Conservation (phyloP, 23 tunicate genomes). For the Halocynthia roretzi region DNA sequence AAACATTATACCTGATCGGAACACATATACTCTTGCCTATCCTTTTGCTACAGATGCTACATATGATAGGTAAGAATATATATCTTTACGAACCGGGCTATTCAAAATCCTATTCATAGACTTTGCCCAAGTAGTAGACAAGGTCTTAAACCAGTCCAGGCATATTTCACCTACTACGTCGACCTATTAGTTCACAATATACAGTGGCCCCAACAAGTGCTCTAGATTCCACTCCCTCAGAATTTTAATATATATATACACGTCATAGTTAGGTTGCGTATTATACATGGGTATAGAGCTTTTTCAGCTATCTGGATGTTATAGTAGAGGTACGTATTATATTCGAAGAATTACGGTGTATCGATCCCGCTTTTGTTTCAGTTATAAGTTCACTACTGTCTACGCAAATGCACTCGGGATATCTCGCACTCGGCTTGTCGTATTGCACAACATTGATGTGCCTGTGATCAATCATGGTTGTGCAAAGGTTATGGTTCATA, state of each 20-base stretch:
- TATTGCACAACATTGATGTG: constrained; percentile 44
- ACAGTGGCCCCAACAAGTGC: too few relatives aligned
- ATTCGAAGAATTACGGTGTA: background rate
- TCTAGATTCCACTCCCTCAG: too few relatives aligned
- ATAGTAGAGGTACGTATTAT: too few relatives aligned
- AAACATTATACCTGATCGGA: constrained; percentile 42
- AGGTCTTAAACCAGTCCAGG: too few relatives aligned
- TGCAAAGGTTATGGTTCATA: constrained; percentile 47
- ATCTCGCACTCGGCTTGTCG: constrained; percentile 43
- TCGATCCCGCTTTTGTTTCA: constrained; percentile 12
- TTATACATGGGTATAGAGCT: too few relatives aligned
- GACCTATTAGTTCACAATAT: too few relatives aligned
- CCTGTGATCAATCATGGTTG: constrained; percentile 34
- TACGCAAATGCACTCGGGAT: constrained; percentile 44
- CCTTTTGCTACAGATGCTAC: constrained; percentile 9
- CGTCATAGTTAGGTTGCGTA: too few relatives aligned
- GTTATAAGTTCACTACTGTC: constrained; percentile 54
- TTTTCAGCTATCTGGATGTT: too few relatives aligned
- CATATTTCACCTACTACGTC: too few relatives aligned
- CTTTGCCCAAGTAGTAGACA: too few relatives aligned
- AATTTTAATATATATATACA: too few relatives aligned
- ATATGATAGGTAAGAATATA: constrained; percentile 53
- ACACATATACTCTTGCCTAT: constrained; percentile 40
- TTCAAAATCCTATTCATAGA: background rate
- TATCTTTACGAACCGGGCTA: background rate